Evolutionary conservation across 2,797 vertebrate species (phyloP).

Genomic region (Enteromius afrohamiltoni): DNA sequence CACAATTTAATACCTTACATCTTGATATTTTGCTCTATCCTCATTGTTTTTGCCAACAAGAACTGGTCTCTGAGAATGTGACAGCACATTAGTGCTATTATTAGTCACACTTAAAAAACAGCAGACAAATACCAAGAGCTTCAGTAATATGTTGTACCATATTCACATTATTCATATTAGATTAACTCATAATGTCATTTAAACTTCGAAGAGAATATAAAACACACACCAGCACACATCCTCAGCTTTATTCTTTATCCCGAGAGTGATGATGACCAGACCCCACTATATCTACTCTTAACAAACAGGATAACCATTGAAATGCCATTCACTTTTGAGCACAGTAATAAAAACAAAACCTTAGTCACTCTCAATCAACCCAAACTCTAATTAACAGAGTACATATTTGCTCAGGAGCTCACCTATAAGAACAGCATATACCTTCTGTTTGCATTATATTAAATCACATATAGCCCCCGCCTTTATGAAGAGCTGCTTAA

Average conservation of each 20-base stretch:
- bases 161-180: conserved; percentile 52
- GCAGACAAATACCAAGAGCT: conserved; percentile 47
- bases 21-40: conserved; percentile 9
- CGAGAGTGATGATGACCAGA: conserved; percentile 46
- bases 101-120: conserved; percentile 41
- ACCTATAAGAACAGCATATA: conserved; percentile 1
- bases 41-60: background rate
- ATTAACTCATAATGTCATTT: conserved; percentile 51
- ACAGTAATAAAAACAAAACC: conserved; percentile 19
- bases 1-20: background rate
- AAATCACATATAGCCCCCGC: background rate
- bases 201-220: conserved; percentile 25
- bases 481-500: background rate
- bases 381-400: conserved; percentile 16
- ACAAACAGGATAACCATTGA: conserved; percentile 16
- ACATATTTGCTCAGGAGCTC: conserved; percentile 33
- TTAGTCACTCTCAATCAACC: background rate
- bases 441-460: conserved; percentile 23
- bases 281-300: conserved; percentile 4
- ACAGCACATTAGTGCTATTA: conserved; percentile 30
- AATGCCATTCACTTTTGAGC: conserved; percentile 20
- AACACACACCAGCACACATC: background rate
- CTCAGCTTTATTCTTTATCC: background rate
- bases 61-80: background rate
- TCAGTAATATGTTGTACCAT: conserved; percentile 24